Evolutionary conservation across 2,888 invertebrate genomes (phyloP), one percentile per base, ranked within the genome.

Genomic region (Mythimna ferrago): DNA sequence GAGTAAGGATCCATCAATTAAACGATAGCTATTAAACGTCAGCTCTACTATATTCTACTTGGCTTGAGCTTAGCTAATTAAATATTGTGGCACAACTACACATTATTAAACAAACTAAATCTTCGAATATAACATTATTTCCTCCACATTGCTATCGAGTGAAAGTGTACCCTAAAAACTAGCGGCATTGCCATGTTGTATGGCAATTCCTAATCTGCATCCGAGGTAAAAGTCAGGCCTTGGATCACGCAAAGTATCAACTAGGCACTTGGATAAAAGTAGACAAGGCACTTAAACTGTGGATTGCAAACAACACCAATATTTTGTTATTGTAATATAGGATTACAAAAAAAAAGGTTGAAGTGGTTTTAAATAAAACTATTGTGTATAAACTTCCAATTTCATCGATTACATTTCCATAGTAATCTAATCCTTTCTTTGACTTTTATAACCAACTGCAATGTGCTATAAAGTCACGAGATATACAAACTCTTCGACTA

Each of bases 401-500:
- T 73, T 79, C 58, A 73, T 80, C 62, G 65, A 21, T 38, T 48
- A 64, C 56, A 53, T 72, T 66, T n/a, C 38, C 26, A 68, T 7
- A 38, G 80, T 68, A 80, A 80, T 58, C n/a, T 51, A 63, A 80
- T 73, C 67, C 83, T 82, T 35, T 21, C 26, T 51, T 62, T 53
- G 68, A 80, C 65, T 73, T 73, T 80, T 82, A 83, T 73, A 19
- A 66, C 61, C 57, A 48, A 19, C 6, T 68, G 35, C 65, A 48
- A 14, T 6, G 35, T 61, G 35, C 57, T 58, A 62, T 66, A 73
- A 79, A 82, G 62, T 65, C 19, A 66, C 65, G 35, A 67, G 53
- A 54, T 48, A 26, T 32, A 62, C 9, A 69, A 56, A 66, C 48
- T 48, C 41, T 48, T 7, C 54, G 11, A 71, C 66, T 70, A 65